Conservation (phyloP, 2,113 vertebrate genomes). For the Microcebus murinus region DNA sequence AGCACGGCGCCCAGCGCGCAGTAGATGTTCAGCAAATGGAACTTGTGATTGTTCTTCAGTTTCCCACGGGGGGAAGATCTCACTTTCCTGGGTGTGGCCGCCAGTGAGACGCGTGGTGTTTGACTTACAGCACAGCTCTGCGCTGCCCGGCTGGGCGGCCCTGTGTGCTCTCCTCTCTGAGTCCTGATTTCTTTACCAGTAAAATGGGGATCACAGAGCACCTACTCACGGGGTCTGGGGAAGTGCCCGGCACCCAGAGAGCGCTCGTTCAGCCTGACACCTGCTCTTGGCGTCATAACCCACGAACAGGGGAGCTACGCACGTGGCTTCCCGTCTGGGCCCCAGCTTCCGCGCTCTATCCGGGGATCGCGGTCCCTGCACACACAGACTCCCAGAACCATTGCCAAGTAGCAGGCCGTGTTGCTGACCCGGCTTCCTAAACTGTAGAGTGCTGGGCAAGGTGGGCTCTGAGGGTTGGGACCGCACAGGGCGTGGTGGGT, state of each 20-base stretch:
- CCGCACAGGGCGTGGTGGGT: not conserved
- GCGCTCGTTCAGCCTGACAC: rapidly evolving
- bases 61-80: no score
- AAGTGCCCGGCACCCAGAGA: rapidly evolving
- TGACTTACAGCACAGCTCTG: not conserved
- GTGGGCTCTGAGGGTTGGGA: not conserved
- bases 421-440: not conserved
- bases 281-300: not conserved
- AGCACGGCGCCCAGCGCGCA: not conserved
- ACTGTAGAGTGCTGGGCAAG: not conserved
- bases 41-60: not conserved
- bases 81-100: not conserved
- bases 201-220: not conserved
- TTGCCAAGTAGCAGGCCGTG: not conserved
- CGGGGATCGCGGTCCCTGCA: not conserved
- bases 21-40: not conserved
- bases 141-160: not conserved
- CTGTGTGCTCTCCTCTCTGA: not conserved
- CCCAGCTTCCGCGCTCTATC: not conserved
- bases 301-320: not conserved
- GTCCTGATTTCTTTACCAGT: not conserved
- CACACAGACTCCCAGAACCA: not conserved
- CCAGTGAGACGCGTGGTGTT: not conserved
- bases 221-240: not conserved
- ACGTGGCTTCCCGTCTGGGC: rapidly evolving